Conservation (phyloP, 2,888 invertebrate species). For the Busseola fusca region DNA sequence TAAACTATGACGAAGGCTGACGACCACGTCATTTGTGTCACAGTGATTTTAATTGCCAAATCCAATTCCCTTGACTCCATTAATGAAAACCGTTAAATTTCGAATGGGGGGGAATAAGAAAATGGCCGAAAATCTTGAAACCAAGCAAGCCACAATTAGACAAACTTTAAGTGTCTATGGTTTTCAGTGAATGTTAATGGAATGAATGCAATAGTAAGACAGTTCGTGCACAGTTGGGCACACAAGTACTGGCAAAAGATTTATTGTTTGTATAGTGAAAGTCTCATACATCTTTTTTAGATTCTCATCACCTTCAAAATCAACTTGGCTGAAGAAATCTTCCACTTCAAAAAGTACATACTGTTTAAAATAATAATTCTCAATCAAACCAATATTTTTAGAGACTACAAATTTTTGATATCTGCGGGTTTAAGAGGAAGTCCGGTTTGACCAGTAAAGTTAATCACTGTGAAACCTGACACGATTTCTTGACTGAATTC, state of each 20-base stretch:
- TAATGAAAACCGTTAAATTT: slow-evolving; percentile 7
- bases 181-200: slow-evolving; percentile 1
- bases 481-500: slow-evolving; percentile 27
- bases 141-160: not conserved
- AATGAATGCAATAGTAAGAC: slow-evolving; percentile 8
- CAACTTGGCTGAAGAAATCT: not conserved
- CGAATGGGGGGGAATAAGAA: not conserved
- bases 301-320: slow-evolving; percentile 12
- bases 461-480: slow-evolving; percentile 41
- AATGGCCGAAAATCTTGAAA: not conserved
- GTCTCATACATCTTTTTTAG: slow-evolving; percentile 1
- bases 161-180: no score
- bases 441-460: slow-evolving; percentile 49
- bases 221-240: not conserved
- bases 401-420: slow-evolving; percentile 17
- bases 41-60: slow-evolving; percentile 68
- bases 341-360: not conserved
- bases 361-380: slow-evolving; percentile 13
- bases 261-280: slow-evolving; percentile 26
- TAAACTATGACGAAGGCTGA: slow-evolving; percentile 73
- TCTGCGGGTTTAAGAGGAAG: slow-evolving; percentile 31
- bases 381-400: slow-evolving; percentile 4
- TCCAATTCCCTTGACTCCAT: slow-evolving; percentile 42
- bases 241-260: not conserved
- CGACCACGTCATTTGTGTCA: slow-evolving; percentile 68